Evolutionary conservation across 2,113 vertebrate genomes (phyloP).

Genomic region (Bostrychus sinensis): DNA sequence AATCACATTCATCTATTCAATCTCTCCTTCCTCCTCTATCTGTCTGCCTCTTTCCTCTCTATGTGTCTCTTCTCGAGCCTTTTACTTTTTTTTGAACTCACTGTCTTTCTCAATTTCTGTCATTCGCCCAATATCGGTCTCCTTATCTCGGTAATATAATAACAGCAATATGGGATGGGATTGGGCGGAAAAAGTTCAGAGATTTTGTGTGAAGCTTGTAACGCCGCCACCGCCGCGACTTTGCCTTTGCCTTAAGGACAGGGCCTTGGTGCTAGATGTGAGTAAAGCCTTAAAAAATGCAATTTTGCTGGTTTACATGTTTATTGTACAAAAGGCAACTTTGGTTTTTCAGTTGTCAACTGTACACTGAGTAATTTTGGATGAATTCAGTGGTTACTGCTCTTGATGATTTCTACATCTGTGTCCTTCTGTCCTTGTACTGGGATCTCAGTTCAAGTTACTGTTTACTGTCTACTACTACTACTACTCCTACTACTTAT

Average conservation of each 20-base stretch:
- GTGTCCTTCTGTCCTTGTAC: no score
- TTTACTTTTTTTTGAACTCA: constrained; percentile 39
- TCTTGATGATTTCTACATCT: no score
- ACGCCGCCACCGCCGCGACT: neutral
- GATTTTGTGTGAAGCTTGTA: neutral
- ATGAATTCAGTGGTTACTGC: no score
- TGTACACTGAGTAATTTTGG: no score
- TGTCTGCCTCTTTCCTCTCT: constrained; percentile 36
- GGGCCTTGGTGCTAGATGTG: neutral
- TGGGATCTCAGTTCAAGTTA: no score
- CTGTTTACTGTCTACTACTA: no score
- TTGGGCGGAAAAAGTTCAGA: constrained; percentile 5
- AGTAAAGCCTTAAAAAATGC: no score
- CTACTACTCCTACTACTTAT: no score
- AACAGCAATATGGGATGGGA: constrained; percentile 29
- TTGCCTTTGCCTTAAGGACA: constrained; percentile 3
- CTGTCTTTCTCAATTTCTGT: constrained; percentile 56
- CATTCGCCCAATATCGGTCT: constrained; percentile 45
- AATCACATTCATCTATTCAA: constrained; percentile 75
- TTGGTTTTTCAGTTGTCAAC: no score
- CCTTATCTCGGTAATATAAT: constrained; percentile 62
- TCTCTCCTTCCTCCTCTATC: constrained; percentile 54
- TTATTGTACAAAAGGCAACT: no score
- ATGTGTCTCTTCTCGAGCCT: constrained; percentile 25
- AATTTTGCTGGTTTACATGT: no score